A percentile compares a stretch with the other conserved stretches of the same genome.
phyloP scores from a whole-genome alignment of 53 echinoderm and acorn worm genomes.

The Echinometra lucunter region DNA sequence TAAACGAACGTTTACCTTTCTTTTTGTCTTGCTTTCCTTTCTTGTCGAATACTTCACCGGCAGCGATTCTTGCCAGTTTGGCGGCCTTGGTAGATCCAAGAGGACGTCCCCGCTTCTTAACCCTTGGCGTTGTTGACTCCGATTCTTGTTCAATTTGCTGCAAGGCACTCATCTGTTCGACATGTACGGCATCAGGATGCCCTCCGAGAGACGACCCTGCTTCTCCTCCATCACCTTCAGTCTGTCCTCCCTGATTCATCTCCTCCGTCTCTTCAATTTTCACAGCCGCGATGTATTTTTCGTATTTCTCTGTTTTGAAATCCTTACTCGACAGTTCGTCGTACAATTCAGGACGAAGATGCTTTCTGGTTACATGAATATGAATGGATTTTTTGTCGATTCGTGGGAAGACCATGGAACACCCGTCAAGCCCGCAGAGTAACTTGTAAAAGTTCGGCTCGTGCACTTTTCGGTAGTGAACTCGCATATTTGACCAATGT shows the following conservation, averaged over 20 bases:
- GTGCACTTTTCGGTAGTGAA: constrained; percentile 81
- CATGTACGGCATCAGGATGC: not conserved
- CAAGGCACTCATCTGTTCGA: not conserved
- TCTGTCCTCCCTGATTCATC: not conserved
- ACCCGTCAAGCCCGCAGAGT: constrained; percentile 73
- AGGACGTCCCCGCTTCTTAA: constrained; percentile 45
- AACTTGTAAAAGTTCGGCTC: constrained; percentile 64
- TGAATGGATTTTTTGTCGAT: constrained; percentile 71
- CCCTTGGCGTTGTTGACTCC: not conserved
- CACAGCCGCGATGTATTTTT: constrained; percentile 21
- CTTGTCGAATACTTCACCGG: constrained; percentile 45
- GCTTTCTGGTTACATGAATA: constrained; percentile 80
- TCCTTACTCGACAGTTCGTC: constrained; percentile 32
- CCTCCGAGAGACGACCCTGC: not conserved
- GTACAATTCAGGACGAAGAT: constrained; percentile 71
- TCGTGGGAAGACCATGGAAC: constrained; percentile 69
- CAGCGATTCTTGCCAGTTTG: constrained; percentile 48
- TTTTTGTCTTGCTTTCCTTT: constrained; percentile 2
- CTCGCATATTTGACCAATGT: constrained; percentile 91
- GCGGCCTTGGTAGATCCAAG: constrained; percentile 57
- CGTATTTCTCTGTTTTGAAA: not conserved
- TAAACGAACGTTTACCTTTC: constrained; percentile 1
- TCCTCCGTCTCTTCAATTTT: not conserved
- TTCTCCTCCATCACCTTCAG: constrained; percentile 4
- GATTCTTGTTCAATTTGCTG: not conserved